A percentile compares a stretch with the other conserved stretches of the same genome.
Conservation (phyloP, 2,888 invertebrate species). For the Folsomia candida region DNA sequence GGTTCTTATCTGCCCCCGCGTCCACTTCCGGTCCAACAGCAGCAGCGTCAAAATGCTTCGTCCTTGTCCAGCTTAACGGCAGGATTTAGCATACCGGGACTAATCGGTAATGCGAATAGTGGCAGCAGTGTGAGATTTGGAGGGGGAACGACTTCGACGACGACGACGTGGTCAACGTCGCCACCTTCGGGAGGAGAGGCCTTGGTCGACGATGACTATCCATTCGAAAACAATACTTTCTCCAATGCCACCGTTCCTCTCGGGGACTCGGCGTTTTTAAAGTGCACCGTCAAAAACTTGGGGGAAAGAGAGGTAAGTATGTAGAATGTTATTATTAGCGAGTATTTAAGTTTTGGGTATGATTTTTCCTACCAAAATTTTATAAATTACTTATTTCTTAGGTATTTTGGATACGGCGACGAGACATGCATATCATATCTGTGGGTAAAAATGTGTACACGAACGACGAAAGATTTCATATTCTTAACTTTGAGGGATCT, state of each 20-base stretch:
- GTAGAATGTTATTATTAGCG: background rate
- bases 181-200: background rate
- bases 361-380: background rate
- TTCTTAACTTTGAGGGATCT: conserved; percentile 79
- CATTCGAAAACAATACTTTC: conserved; percentile 69
- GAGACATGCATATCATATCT: conserved; percentile 91
- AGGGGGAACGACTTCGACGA: background rate
- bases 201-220: conserved; percentile 52
- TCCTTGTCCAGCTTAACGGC: background rate
- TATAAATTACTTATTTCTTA: conserved; percentile 53
- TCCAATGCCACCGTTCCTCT: conserved; percentile 74
- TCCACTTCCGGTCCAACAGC: background rate
- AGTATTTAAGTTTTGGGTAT: background rate
- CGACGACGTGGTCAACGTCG: background rate
- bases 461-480: conserved; percentile 73
- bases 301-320: conserved; percentile 68
- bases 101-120: background rate
- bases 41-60: background rate
- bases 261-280: conserved; percentile 72
- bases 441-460: conserved; percentile 87
- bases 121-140: too few species aligned
- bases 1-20: background rate
- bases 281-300: conserved; percentile 73
- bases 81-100: background rate
- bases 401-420: conserved; percentile 87